Percentiles rank a stretch among this genome's conserved stretches.
Conservation (phyloP, 2,113 vertebrate species). For the Pagrus major region DNA sequence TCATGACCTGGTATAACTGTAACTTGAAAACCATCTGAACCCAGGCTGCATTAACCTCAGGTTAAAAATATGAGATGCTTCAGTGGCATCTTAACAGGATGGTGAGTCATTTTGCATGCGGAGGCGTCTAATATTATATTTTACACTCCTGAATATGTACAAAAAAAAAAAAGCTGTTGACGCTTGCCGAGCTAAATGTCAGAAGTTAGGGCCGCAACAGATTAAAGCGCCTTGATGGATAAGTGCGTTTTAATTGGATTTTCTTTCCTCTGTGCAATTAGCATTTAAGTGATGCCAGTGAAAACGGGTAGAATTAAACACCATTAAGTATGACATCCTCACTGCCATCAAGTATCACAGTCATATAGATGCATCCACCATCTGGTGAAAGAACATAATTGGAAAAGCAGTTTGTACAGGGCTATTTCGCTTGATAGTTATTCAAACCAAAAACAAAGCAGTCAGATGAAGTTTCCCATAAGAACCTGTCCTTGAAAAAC, state of each 20-base stretch:
- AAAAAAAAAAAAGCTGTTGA: background rate
- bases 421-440: background rate
- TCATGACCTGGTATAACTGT: constrained; percentile 17
- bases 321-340: constrained; percentile 3
- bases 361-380: background rate
- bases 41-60: constrained; percentile 21
- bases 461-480: background rate
- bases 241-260: constrained; percentile 26
- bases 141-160: background rate
- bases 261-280: background rate
- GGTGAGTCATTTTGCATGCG: constrained; percentile 29
- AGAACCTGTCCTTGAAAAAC: background rate
- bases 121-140: background rate
- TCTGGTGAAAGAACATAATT: background rate
- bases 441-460: constrained; percentile 3
- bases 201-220: background rate
- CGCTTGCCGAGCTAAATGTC: constrained; percentile 2
- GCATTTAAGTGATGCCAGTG: background rate
- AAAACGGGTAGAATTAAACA: constrained; percentile 13
- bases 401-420: background rate
- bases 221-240: constrained; percentile 1
- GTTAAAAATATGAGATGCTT: background rate
- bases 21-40: constrained; percentile 14
- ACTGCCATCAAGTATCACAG: background rate
- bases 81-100: constrained; percentile 6